Evolutionary conservation across 2,113 vertebrate genomes (phyloP).

Genomic region (Tachuris rubrigastra): DNA sequence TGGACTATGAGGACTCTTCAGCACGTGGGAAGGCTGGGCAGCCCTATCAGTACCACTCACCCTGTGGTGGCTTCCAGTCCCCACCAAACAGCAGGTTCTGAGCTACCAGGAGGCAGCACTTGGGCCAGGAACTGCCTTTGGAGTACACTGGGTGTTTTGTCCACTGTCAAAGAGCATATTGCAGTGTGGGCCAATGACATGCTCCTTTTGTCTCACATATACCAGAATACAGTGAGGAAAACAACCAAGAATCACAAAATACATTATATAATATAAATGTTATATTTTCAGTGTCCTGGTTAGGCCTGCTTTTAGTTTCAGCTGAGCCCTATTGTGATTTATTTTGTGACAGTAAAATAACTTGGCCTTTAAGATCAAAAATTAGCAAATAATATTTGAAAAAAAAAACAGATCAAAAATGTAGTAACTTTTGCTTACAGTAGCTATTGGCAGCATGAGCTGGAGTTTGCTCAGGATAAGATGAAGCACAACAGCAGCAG

Average conservation of each 20-base stretch:
- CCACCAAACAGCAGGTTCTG: background rate
- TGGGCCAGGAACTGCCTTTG: rapidly evolving
- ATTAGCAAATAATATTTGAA: background rate
- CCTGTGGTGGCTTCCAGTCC: background rate
- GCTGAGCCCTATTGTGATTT: background rate
- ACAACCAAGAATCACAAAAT: background rate
- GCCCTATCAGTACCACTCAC: background rate
- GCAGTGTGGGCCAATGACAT: background rate
- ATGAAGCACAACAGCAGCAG: background rate
- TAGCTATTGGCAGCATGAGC: background rate
- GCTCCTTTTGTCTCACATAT: background rate
- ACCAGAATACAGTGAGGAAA: background rate
- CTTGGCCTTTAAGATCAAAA: background rate
- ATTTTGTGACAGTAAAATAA: background rate
- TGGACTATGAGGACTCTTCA: background rate
- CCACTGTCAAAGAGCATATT: background rate
- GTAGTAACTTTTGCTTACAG: background rate
- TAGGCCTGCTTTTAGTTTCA: background rate
- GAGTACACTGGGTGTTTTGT: background rate
- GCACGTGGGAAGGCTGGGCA: background rate
- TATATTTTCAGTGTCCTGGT: background rate
- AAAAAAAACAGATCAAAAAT: background rate
- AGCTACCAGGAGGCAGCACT: background rate
- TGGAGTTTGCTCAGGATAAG: background rate
- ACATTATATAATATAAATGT: rapidly evolving